phyloP scores from a whole-genome alignment of 1,140 invertebrate genomes.

The Metopolophium dirhodum region DNA sequence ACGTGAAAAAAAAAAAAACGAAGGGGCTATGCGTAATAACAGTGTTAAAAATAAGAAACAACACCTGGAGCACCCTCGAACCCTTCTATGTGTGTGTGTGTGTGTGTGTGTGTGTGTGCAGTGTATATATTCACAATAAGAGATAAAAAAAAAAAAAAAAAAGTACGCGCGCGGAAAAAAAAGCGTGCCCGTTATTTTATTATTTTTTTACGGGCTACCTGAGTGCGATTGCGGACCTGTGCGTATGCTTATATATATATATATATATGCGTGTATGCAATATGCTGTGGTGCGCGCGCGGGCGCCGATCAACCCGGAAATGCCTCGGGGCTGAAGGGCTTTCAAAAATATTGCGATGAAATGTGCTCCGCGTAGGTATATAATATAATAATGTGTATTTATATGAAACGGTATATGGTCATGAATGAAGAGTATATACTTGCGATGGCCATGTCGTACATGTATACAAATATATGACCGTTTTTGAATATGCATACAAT shows the following conservation, averaged over 20 bases:
- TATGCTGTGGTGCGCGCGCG: neutral
- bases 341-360: constrained; percentile 7
- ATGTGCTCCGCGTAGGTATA: neutral
- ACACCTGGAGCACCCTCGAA: constrained; percentile 56
- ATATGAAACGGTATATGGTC: neutral
- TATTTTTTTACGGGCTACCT: neutral
- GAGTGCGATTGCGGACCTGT: constrained; percentile 26
- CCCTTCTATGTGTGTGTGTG: constrained; percentile 23
- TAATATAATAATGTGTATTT: neutral
- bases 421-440: neutral
- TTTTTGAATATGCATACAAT: too few species aligned
- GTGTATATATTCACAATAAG: constrained; percentile 24
- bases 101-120: neutral
- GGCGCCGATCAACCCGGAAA: constrained; percentile 27
- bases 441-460: neutral
- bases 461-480: too few species aligned
- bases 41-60: constrained; percentile 57
- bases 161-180: constrained; percentile 6
- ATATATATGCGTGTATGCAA: neutral
- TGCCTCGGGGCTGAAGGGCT: neutral
- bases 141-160: neutral
- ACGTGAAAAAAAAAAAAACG: constrained; percentile 20
- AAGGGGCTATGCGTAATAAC: constrained; percentile 46
- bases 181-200: constrained; percentile 40
- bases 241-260: neutral